phyloP scores from a whole-genome alignment of 2,113 vertebrate species.

The Dermatemys mawii region DNA sequence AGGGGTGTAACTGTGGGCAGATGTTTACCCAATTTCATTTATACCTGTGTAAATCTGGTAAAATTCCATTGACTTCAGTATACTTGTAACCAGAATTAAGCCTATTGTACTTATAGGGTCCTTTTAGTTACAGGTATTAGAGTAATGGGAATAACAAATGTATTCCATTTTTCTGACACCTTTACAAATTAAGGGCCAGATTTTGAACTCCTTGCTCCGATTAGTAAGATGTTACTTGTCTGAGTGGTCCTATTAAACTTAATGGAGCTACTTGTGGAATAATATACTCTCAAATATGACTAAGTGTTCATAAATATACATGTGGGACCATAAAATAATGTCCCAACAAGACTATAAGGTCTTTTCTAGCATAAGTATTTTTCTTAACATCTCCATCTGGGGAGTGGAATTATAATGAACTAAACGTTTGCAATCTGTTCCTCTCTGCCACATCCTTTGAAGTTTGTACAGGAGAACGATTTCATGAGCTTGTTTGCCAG shows the following conservation, averaged over 20 bases:
- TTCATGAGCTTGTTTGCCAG: conserved; percentile 14
- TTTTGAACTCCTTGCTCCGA: conserved; percentile 10
- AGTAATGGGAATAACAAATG: background rate
- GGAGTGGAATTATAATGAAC: conserved; percentile 29
- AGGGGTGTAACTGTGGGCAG: background rate
- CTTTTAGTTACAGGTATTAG: background rate
- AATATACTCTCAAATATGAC: conserved; percentile 20
- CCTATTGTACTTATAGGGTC: background rate
- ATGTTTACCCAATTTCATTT: background rate
- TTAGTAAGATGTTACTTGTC: conserved; percentile 8
- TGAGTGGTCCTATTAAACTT: background rate
- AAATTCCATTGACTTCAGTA: background rate
- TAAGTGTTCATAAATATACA: background rate
- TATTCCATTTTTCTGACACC: background rate
- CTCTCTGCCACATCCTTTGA: background rate
- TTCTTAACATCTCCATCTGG: background rate
- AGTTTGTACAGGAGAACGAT: conserved; percentile 13
- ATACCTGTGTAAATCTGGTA: background rate
- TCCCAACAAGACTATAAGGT: conserved; percentile 13
- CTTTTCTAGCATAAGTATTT: conserved; percentile 21
- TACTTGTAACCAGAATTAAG: background rate
- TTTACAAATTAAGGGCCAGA: background rate
- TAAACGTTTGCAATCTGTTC: background rate
- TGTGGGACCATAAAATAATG: background rate
- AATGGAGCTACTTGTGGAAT: conserved; percentile 14